Evolutionary conservation across 1,140 invertebrate species (phyloP), one percentile per base, ranked within the genome.

Genomic region (Danaus plexippus): DNA sequence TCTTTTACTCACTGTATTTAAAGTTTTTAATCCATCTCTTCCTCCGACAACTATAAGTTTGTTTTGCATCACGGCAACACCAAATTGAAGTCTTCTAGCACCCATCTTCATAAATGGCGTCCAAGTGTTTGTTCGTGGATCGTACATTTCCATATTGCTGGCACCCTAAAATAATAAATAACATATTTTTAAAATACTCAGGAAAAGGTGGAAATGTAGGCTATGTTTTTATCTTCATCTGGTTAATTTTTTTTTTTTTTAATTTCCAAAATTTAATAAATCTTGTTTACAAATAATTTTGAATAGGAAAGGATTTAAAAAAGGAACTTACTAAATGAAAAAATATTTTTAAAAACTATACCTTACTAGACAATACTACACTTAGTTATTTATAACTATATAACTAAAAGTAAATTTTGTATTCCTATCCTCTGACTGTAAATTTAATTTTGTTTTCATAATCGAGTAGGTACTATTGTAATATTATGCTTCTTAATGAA

Each of bases 11-110:
- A 90, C 95, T 5, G 93, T 93, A 69, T 96, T 96, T 1, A 98
- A 85, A 6, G 96, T 98, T 87, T 97, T 97, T 5, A 98, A 89
- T n/a, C 96, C 96, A 87, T 98, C 96, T 55, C 96, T 89, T 9
- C 96, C 97, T 15, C 96, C 96, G 10, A 96, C 95, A 13, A 90
- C 76, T 50, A 94, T 92, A 9, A 96, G 87, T 80, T 95, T 95
- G 52, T 93, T 93, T 61, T 95, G 94, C 69, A 97, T 90, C 8
- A 97, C 90, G 44, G 94, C 95, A 8, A 96, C 95, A 5, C 96
- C 96, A 87, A 97, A 97, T 82, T 98, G 96, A 18, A 97, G 84
- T 18, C 95, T 85, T 43, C 94, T 89, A 1, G 93, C 92, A 61
- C 91, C 94, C 94, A 97, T 95, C 61, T 92, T 90, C 75, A 92